phyloP scores from a whole-genome alignment of 1,140 invertebrate genomes.

The Sminthurides bifidus region DNA sequence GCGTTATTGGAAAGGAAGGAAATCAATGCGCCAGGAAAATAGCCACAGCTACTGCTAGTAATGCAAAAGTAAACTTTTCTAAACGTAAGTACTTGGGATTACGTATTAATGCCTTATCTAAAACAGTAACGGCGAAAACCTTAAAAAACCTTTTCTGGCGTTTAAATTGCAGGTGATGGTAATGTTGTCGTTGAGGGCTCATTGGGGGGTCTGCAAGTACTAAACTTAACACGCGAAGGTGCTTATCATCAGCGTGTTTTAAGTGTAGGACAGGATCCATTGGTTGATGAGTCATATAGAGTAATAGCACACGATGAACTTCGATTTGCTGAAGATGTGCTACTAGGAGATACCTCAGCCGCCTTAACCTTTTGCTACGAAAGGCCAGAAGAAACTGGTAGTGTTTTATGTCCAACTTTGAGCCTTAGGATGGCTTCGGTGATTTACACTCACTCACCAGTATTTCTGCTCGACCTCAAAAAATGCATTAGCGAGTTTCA shows the following conservation, averaged over 20 bases:
- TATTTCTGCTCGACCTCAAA: conserved; percentile 65
- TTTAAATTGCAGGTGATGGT: too few relatives aligned
- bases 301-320: conserved; percentile 11
- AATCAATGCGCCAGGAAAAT: conserved; percentile 69
- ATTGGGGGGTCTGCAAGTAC: conserved; percentile 70
- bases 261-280: conserved; percentile 66
- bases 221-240: conserved; percentile 77
- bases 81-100: conserved; percentile 48
- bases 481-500: conserved; percentile 32
- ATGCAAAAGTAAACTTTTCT: conserved; percentile 78
- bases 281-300: conserved; percentile 43
- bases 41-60: conserved; percentile 79
- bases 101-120: too few relatives aligned
- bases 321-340: conserved; percentile 35
- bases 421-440: conserved; percentile 74
- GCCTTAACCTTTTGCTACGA: conserved; percentile 54
- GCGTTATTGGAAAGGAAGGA: conserved; percentile 55
- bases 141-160: too few relatives aligned
- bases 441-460: conserved; percentile 82
- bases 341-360: neutral
- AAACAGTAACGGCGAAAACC: too few relatives aligned
- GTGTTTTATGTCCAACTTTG: conserved; percentile 38
- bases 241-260: conserved; percentile 64
- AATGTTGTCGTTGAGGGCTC: conserved; percentile 56
- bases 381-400: conserved; percentile 3